phyloP scores from a whole-genome alignment of 2,113 vertebrate genomes.

The Phaethornis superciliosus region DNA sequence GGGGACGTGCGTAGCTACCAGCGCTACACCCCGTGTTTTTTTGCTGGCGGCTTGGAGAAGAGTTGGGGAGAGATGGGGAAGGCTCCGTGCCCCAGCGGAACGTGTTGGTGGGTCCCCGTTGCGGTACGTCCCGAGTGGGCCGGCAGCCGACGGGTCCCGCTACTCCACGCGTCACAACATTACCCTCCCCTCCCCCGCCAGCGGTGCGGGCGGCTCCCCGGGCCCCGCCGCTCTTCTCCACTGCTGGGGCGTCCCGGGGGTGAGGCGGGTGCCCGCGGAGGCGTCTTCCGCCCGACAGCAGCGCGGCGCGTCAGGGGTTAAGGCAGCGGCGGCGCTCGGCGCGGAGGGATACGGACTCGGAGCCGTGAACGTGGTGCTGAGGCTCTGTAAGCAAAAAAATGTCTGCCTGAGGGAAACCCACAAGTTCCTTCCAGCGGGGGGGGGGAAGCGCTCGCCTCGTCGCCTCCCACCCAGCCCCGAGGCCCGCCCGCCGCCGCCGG shows the following conservation, averaged over 20 bases:
- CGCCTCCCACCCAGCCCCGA: constrained; percentile 43
- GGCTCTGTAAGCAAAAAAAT: constrained; percentile 92
- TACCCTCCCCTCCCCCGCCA: too few relatives aligned
- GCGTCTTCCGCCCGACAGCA: background rate
- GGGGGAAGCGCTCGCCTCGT: constrained; percentile 73
- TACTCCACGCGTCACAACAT: background rate
- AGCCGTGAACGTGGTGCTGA: constrained; percentile 85
- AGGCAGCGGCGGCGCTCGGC: constrained; percentile 66
- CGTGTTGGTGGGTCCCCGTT: background rate
- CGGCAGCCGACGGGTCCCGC: background rate
- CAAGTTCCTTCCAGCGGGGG: constrained; percentile 87
- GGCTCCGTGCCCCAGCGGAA: background rate
- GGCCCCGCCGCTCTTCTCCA: background rate
- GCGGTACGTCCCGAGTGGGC: background rate
- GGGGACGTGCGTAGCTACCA: background rate
- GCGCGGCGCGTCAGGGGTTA: constrained; percentile 70
- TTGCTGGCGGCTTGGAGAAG: background rate
- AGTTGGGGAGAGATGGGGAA: background rate
- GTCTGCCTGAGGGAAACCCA: constrained; percentile 97
- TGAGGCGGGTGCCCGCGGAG: background rate
- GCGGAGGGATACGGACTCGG: constrained; percentile 89
- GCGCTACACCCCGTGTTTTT: background rate
- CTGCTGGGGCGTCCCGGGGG: background rate
- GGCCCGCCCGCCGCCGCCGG: constrained; percentile 42
- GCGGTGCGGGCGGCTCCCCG: too few relatives aligned